phyloP scores from a whole-genome alignment of 2,888 invertebrate species.

The Nomada hirtipes region DNA sequence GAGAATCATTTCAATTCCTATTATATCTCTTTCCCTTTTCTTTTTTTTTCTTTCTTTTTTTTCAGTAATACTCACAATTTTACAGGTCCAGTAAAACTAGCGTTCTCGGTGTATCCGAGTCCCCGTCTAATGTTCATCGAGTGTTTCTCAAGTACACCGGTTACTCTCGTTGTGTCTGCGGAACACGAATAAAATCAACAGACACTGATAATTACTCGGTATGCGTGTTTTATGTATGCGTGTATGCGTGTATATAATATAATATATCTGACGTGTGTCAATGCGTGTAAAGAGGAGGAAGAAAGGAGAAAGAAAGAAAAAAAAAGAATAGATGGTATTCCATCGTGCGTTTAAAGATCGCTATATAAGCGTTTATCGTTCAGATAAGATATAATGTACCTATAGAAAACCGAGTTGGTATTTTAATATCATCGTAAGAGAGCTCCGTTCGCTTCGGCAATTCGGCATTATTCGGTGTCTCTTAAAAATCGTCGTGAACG shows the following conservation, averaged over 20 bases:
- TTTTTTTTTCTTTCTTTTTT: background rate
- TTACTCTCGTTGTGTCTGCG: constrained; percentile 55
- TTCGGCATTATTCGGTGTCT: constrained; percentile 3
- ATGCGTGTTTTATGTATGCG: constrained; percentile 37
- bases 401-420: constrained; percentile 35
- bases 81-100: constrained; percentile 30
- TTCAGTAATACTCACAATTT: constrained; percentile 33
- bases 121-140: constrained; percentile 54
- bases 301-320: background rate
- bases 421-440: constrained; percentile 37
- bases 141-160: constrained; percentile 55
- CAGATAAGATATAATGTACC: constrained; percentile 44
- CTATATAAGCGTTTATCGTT: constrained; percentile 45
- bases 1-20: background rate
- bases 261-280: constrained; percentile 9
- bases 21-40: background rate
- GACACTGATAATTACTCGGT: constrained; percentile 41
- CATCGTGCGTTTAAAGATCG: constrained; percentile 37
- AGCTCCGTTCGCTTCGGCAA: background rate
- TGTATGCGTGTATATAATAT: constrained; percentile 3
- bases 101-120: constrained; percentile 49
- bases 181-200: constrained; percentile 56
- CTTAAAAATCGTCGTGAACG: constrained; percentile 6
- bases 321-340: background rate
- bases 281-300: constrained; percentile 16